phyloP scores from a whole-genome alignment of 23 tunicate species.

The Trididemnum nubilum region DNA sequence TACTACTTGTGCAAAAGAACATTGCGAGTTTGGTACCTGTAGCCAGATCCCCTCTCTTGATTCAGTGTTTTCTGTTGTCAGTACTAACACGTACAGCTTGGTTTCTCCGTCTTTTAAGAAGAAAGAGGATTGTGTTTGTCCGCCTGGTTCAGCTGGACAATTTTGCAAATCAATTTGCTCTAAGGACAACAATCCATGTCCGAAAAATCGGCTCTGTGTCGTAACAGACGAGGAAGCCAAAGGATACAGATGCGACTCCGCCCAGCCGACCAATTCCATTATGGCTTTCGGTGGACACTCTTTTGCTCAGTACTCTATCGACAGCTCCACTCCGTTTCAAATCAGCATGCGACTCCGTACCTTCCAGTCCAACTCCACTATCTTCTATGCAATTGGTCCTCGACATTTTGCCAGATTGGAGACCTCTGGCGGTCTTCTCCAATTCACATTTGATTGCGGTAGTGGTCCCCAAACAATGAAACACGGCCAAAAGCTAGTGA shows the following conservation, averaged over 20 bases:
- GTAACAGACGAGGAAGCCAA: slow-evolving; percentile 12
- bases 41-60: slow-evolving; percentile 31
- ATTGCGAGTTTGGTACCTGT: slow-evolving; percentile 37
- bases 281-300: slow-evolving; percentile 49
- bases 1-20: slow-evolving; percentile 9
- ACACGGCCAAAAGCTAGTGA: slow-evolving; percentile 7
- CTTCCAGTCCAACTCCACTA: slow-evolving; percentile 48
- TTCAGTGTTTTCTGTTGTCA: slow-evolving; percentile 24
- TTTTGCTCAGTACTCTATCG: slow-evolving; percentile 14
- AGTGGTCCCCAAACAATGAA: slow-evolving; percentile 46
- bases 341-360: slow-evolving; percentile 47
- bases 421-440: slow-evolving; percentile 35
- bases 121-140: slow-evolving; percentile 33
- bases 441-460: slow-evolving; percentile 55
- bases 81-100: slow-evolving; percentile 17
- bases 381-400: slow-evolving; percentile 49
- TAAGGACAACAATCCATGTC: slow-evolving; percentile 34
- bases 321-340: slow-evolving; percentile 26
- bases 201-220: slow-evolving; percentile 16
- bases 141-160: slow-evolving; percentile 32
- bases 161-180: slow-evolving; percentile 47
- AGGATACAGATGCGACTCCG: slow-evolving; percentile 38
- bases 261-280: neutral
- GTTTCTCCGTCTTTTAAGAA: slow-evolving; percentile 34
- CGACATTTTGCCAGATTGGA: slow-evolving; percentile 33